These are phyloP conservation scores for Carterocephalus palaemon DNA, from an alignment of 2,888 invertebrate genomes.

Conservation along the genomic window DNA sequence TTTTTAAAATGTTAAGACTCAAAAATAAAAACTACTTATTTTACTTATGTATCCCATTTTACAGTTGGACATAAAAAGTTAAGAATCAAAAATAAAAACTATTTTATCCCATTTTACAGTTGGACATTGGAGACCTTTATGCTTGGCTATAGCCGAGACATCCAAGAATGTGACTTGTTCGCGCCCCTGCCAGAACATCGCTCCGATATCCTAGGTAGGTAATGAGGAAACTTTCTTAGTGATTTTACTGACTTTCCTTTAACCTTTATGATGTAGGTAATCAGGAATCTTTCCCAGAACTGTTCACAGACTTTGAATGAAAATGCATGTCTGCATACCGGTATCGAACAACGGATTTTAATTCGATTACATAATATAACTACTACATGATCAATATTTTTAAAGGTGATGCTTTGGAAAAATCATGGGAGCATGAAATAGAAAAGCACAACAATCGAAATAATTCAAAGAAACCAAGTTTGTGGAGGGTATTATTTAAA, in stretches of 20 bases:
- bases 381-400: not conserved
- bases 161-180: constrained; percentile 82
- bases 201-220: constrained; percentile 76
- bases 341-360: too few relatives aligned
- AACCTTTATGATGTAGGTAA: too few relatives aligned
- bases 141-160: constrained; percentile 82
- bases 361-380: too few relatives aligned
- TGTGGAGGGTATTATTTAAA: constrained; percentile 77
- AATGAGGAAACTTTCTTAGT: too few relatives aligned
- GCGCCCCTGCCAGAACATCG: constrained; percentile 83
- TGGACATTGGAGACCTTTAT: constrained; percentile 85
- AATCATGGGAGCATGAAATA: constrained; percentile 81
- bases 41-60: constrained; percentile 38
- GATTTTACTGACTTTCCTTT: too few relatives aligned
- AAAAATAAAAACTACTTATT: not conserved
- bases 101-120: constrained; percentile 59
- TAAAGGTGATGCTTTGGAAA: constrained; percentile 80
- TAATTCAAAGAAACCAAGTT: constrained; percentile 73
- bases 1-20: too few relatives aligned
- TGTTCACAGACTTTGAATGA: too few relatives aligned
- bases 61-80: constrained; percentile 86
- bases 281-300: too few relatives aligned
- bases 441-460: constrained; percentile 35
- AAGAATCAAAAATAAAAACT: not conserved
- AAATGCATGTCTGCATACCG: too few relatives aligned